Base-by-base conservation (phyloP, 2,888 invertebrate genomes). In the Pyrgus malvae region DNA sequence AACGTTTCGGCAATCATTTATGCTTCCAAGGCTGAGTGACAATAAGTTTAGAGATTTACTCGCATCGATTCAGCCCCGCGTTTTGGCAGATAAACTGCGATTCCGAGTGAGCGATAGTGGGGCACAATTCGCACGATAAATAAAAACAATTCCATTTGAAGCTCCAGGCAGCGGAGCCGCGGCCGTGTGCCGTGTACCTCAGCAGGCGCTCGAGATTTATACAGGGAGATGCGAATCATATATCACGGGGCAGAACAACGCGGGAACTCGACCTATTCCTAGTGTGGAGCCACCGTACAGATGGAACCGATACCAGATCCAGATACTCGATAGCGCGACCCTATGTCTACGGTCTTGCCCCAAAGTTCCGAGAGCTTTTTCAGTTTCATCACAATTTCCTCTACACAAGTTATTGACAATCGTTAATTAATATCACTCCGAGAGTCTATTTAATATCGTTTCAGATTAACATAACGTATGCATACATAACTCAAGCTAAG, bases 71-170 rank as follows among this genome's bases (percentile, higher is more conserved):
- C 76, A 69, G 77, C 75, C 74, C 72, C 71, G 78, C 74, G 78
- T 84, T 87, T 86, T 79, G 83, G 82, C 85, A 82, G 85, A 86
- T 84, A 83, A 82, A 84, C 80, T 82, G 84, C 80, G 87, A 87
- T 87, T 79, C 78, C 80, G 71, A 80, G 83, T 84, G 84, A 84
- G 82, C 81, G 85, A 90, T 89, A 88, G 81, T 76, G 80, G 78
- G 81, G 75, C 72, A 75, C 84, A 80, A 82, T 88, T 89, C 86
- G 85, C 84, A 87, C 88, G 86, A 89, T 89, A 90, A 90, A 90
- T 90, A 90, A 90, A 89, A 90, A 89, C 87, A 88, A 89, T 90
- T 88, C 89, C 86, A 88, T 88, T 88, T 86, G 86, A 87, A 81
- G 84, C 84, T 74, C 75, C 76, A 74, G 72, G 81, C 76, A 81